These are phyloP conservation scores for Drosophila repleta DNA, from an alignment of 1,140 invertebrate genomes.

Conservation along the genomic window DNA sequence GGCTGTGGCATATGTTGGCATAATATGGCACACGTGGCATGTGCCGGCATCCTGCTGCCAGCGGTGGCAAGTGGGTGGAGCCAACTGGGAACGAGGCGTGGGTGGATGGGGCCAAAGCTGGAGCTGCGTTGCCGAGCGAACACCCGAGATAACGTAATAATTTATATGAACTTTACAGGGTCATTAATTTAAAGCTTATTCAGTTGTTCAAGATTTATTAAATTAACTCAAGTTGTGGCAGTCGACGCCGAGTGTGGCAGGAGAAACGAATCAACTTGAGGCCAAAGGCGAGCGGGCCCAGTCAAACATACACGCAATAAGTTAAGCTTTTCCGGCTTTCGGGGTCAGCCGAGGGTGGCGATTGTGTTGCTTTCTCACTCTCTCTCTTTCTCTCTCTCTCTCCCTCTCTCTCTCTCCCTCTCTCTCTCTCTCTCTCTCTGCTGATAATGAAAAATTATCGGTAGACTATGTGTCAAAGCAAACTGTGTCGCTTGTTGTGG, in stretches of 20 bases:
- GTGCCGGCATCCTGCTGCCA: slow-evolving; percentile 32
- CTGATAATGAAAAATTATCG: slow-evolving; percentile 16
- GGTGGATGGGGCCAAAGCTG: too few relatives aligned
- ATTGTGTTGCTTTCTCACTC: not conserved
- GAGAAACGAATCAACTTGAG: slow-evolving; percentile 6
- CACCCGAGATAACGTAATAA: slow-evolving; percentile 76
- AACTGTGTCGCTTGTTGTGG: not conserved
- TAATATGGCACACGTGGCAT: slow-evolving; percentile 61
- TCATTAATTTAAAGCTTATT: slow-evolving; percentile 84
- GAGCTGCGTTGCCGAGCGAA: slow-evolving; percentile 23
- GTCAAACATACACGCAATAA: slow-evolving; percentile 20
- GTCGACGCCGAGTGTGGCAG: slow-evolving; percentile 17
- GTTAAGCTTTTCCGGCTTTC: not conserved
- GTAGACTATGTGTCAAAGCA: not conserved
- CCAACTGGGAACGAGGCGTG: not conserved
- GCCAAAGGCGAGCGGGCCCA: not conserved
- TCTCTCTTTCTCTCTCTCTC: too few relatives aligned
- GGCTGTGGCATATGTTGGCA: slow-evolving; percentile 52
- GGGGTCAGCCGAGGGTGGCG: not conserved
- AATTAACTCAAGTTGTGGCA: slow-evolving; percentile 83
- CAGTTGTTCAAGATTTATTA: slow-evolving; percentile 84
- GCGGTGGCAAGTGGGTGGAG: slow-evolving; percentile 36
- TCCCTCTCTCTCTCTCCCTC: not conserved
- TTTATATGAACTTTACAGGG: slow-evolving; percentile 83
- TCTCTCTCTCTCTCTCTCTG: not conserved